Evolutionary conservation across 2,888 invertebrate genomes (phyloP).

Genomic region (Sympetrum striolatum): DNA sequence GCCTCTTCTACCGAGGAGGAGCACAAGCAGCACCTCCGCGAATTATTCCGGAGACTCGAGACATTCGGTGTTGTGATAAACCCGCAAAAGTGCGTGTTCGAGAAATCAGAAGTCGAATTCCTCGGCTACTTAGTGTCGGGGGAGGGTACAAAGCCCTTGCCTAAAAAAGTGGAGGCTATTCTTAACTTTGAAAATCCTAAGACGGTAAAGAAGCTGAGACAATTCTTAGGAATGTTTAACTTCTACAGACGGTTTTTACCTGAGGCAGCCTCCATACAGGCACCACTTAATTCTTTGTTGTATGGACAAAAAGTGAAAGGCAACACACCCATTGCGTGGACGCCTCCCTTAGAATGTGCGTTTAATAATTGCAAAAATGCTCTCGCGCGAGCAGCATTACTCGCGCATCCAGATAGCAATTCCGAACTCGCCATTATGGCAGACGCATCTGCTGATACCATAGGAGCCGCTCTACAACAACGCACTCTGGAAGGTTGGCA

Average conservation of each 20-base stretch:
- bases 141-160: not conserved
- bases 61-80: not conserved
- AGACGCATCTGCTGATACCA: no score
- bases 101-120: not conserved
- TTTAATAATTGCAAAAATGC: no score
- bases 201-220: not conserved
- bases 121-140: not conserved
- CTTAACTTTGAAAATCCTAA: not conserved
- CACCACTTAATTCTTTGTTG: no score
- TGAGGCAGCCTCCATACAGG: no score
- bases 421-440: no score
- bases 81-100: slow-evolving; percentile 3
- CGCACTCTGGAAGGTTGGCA: no score
- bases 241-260: slow-evolving; percentile 32
- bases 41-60: not conserved
- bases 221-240: slow-evolving; percentile 1
- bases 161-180: not conserved
- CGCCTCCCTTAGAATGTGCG: no score
- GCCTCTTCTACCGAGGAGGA: not conserved
- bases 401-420: no score
- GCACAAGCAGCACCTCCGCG: not conserved
- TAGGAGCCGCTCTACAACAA: no score
- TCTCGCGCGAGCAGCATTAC: no score
- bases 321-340: no score
- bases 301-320: no score